Base-by-base conservation (phyloP, 2,888 invertebrate genomes). In the Melikaiella ostensackeni region DNA sequence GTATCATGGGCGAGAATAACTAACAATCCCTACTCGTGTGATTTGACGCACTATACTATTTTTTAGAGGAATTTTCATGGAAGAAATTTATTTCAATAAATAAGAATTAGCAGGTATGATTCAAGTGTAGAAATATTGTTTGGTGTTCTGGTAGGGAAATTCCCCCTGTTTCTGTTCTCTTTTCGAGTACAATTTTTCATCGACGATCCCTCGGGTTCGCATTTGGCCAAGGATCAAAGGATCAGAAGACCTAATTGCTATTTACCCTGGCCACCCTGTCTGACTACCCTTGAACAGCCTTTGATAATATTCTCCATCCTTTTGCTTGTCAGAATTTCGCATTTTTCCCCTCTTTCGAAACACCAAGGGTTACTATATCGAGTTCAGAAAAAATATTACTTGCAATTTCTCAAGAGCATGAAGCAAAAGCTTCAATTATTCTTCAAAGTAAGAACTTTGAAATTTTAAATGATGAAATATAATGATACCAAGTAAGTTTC, bases 181-280 rank as follows among this genome's bases (percentile, higher is more conserved):
- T 33, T 70, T 50, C 30, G 27, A 70, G 50, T 19, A 63, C 78
- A 79, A 80, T 80, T 80, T 82, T 82, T 82, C 82, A 81, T 80
- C 77, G 77, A 61, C 50, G 50, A 30, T 50, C 46, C 70, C 50
- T 70, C 9, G 30, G 30, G 50, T 33, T 50, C 7, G 46, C 70
- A 76, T 76, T 77, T 76, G 55, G 74, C 74, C 62, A 74, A 55
- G 80, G 84, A 85, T 85, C 84, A 86, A 84, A 85, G 83, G 85
- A 86, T 85, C 82, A 80, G 62, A 63, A 66, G 35, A 73, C 77
- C 81, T 84, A 85, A 85, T 86, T 84, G 81, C 81, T 84, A 82
- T 86, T 86, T 83, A 83, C 82, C 81, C 81, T 78, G 77, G 75
- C 77, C 77, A 55, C 77, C 75, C 75, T 76, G n/a, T 77, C 74